These are phyloP conservation scores for Cervus canadensis DNA, from an alignment of 2,113 vertebrate species.

Conservation along the genomic window DNA sequence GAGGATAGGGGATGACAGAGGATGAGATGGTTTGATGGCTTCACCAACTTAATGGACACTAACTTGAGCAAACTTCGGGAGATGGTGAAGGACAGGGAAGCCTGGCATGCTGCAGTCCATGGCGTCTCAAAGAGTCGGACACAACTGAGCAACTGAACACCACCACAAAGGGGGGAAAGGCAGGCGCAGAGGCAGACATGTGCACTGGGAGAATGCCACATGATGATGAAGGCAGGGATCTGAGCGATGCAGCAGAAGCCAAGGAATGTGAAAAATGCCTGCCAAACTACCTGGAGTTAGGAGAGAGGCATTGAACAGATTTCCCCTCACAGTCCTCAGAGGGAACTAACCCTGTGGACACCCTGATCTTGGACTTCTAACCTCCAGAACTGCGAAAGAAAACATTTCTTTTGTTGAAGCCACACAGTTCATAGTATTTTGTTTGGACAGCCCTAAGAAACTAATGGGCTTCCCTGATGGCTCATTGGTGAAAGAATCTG, in stretches of 20 bases:
- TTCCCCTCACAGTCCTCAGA: not conserved
- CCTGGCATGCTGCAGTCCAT: accelerated
- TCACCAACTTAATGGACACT: not conserved
- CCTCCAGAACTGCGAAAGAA: not conserved
- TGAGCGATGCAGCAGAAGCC: not conserved
- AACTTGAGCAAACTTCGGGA: not conserved
- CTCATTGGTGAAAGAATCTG: not conserved
- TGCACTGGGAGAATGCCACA: not conserved
- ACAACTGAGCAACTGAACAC: not conserved
- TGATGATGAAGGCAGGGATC: not conserved
- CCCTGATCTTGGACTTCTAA: not conserved
- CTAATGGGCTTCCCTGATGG: not conserved
- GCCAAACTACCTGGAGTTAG: not conserved
- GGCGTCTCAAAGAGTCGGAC: not conserved
- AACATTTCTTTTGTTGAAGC: not conserved
- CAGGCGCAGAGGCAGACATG: not conserved
- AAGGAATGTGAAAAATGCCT: not conserved
- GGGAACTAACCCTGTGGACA: not conserved
- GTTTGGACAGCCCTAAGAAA: not conserved
- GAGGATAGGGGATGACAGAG: not conserved
- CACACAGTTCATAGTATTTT: not conserved
- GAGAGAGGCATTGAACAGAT: not conserved
- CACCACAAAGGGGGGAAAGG: not conserved
- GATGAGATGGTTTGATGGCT: not conserved
- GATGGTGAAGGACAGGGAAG: not conserved